Evolutionary conservation across 2,113 vertebrate species (phyloP).

Genomic region (Ailurus styani): DNA sequence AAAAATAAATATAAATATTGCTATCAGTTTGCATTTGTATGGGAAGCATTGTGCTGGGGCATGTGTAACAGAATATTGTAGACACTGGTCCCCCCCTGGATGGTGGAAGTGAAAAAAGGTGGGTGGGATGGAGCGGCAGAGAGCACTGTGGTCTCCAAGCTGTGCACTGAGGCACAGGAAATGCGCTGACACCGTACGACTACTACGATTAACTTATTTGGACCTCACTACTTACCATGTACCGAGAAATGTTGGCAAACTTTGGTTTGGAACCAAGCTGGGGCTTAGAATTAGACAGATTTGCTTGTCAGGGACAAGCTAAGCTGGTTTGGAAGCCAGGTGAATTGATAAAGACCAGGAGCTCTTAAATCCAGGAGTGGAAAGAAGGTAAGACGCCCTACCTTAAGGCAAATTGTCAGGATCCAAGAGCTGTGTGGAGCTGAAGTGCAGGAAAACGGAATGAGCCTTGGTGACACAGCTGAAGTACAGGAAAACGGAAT

Average conservation of each 20-base stretch:
- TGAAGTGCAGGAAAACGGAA: background rate
- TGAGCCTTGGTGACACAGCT: background rate
- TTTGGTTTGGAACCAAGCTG: background rate
- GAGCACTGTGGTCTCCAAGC: background rate
- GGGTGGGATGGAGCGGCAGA: background rate
- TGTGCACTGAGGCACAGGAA: background rate
- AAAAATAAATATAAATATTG: slow-evolving; percentile 85
- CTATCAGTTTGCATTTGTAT: background rate
- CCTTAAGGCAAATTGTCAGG: background rate
- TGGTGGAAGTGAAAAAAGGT: background rate
- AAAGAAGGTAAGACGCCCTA: background rate
- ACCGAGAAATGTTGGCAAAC: background rate
- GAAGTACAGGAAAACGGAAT: no score
- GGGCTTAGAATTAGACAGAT: background rate
- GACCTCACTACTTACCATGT: background rate
- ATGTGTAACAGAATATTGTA: background rate
- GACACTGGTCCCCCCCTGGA: background rate
- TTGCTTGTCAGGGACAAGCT: background rate
- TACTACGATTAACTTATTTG: background rate
- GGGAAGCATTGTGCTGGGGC: background rate
- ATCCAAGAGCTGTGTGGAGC: background rate
- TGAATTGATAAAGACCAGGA: background rate
- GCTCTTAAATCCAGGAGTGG: background rate
- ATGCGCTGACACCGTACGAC: background rate
- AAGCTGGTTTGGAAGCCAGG: background rate